phyloP scores from a whole-genome alignment of 2,888 invertebrate genomes.

The Nymphalis polychloros region DNA sequence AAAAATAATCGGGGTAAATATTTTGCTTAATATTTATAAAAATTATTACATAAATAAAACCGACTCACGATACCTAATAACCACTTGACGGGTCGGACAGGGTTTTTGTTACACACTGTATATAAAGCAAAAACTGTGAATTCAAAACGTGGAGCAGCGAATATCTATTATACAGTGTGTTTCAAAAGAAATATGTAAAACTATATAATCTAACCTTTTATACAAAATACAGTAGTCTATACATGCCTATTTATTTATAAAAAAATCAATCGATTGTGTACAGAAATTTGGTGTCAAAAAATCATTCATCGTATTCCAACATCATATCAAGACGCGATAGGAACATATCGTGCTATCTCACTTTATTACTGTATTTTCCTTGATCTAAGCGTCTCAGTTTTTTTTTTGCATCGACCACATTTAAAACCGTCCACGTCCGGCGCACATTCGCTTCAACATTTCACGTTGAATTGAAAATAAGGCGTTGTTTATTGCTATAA shows the following conservation, averaged over 20 bases:
- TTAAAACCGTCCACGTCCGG: constrained; percentile 4
- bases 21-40: too few relatives aligned
- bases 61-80: too few relatives aligned
- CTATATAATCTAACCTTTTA: constrained; percentile 50
- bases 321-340: constrained; percentile 28
- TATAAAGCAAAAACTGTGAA: neutral
- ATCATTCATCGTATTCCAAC: constrained; percentile 16
- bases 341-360: constrained; percentile 22
- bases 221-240: constrained; percentile 64
- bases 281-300: constrained; percentile 6
- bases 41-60: too few relatives aligned
- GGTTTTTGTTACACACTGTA: too few relatives aligned
- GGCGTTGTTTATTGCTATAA: too few relatives aligned
- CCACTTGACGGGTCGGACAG: too few relatives aligned
- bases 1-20: too few relatives aligned
- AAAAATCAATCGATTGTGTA: constrained; percentile 14
- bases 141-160: constrained; percentile 48
- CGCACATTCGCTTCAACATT: too few relatives aligned
- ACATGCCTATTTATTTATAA: constrained; percentile 54
- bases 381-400: constrained; percentile 1
- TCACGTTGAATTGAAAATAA: too few relatives aligned
- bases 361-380: neutral
- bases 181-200: constrained; percentile 44
- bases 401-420: neutral
- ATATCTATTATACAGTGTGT: constrained; percentile 27